Evolutionary conservation across 2,113 vertebrate genomes (phyloP).

Genomic region (Spilogale gracilis): DNA sequence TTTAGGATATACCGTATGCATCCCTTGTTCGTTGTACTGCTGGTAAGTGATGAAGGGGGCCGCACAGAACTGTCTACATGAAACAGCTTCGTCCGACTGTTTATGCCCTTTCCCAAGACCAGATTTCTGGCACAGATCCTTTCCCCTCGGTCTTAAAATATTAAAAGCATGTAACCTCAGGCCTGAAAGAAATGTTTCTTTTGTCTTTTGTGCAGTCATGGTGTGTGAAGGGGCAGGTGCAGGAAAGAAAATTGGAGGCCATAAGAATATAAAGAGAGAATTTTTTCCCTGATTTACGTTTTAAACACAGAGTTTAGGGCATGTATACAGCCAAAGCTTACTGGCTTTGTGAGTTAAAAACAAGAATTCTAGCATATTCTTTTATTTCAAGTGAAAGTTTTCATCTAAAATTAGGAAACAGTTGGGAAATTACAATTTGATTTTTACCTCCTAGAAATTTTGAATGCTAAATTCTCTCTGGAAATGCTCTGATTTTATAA

Average conservation of each 20-base stretch:
- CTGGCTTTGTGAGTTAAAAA: conserved; percentile 20
- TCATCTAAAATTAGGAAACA: not conserved
- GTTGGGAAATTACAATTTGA: conserved; percentile 26
- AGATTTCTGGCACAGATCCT: not conserved
- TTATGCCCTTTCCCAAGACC: not conserved
- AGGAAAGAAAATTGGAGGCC: not conserved
- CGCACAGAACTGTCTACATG: not conserved
- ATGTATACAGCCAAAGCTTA: not conserved
- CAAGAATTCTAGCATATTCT: conserved; percentile 14
- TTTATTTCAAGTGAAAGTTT: conserved; percentile 40
- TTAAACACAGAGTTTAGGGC: not conserved
- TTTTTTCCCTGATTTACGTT: not conserved
- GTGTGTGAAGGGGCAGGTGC: too few species aligned
- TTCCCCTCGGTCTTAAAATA: conserved; percentile 15
- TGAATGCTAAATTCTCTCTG: conserved; percentile 58
- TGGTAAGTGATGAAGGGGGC: not conserved
- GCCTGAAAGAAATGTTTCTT: not conserved
- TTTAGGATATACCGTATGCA: not conserved
- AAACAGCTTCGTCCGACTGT: not conserved
- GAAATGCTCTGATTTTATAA: conserved; percentile 64
- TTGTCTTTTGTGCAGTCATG: not conserved
- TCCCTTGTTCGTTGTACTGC: not conserved
- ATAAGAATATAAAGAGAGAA: not conserved
- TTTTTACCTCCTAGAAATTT: conserved; percentile 59
- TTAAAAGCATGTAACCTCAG: not conserved